These are phyloP conservation scores for Puntigrus tetrazona DNA, from an alignment of 2,113 vertebrate genomes.

Conservation along the genomic window DNA sequence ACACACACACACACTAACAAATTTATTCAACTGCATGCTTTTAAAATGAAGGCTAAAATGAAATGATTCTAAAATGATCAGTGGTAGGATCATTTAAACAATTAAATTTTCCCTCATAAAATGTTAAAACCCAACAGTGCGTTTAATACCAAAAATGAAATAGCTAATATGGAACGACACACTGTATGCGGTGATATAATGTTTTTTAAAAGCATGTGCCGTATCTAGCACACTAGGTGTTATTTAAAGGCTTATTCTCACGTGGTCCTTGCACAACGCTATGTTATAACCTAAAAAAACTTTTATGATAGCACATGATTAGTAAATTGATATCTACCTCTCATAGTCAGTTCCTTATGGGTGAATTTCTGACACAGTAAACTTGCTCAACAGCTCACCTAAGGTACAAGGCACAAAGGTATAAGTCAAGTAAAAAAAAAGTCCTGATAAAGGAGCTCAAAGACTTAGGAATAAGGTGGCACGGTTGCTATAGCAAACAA, in stretches of 20 bases:
- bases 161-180: neutral
- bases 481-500: neutral
- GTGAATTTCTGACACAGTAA: neutral
- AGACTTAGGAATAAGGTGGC: neutral
- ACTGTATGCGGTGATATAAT: neutral
- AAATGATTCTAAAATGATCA: neutral
- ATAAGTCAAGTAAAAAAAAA: neutral
- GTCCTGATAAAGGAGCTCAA: neutral
- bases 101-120: neutral
- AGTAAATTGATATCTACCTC: neutral
- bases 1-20: neutral
- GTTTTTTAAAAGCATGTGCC: neutral
- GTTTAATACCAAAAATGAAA: neutral
- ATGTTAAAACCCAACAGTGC: neutral
- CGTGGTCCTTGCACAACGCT: neutral
- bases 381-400: neutral
- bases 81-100: too few species aligned
- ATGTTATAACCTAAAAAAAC: neutral
- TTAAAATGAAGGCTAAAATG: neutral
- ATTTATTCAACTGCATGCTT: neutral
- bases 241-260: neutral
- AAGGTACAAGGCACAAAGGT: neutral
- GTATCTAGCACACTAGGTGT: neutral
- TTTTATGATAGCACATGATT: too few species aligned
- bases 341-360: neutral